A percentile compares a stretch with the other conserved stretches of the same genome.
Evolutionary conservation across 1,140 invertebrate species (phyloP).

Genomic region (Chymomyza costata): DNA sequence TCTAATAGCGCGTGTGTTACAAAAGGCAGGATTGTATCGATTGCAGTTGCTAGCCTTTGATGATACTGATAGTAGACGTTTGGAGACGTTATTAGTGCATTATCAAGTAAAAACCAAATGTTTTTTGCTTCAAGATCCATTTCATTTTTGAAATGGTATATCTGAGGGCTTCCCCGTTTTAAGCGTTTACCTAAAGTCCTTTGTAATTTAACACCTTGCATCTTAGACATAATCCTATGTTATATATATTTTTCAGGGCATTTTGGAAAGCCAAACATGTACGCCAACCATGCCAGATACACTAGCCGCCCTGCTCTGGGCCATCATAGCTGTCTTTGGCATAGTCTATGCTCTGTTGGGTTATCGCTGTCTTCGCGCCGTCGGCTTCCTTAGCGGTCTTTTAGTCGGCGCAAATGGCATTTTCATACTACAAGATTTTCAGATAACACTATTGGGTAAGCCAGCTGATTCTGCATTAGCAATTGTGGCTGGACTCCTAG

Average conservation of each 20-base stretch:
- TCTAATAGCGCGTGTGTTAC: no score
- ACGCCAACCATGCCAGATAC: slow-evolving; percentile 64
- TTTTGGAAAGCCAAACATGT: slow-evolving; percentile 66
- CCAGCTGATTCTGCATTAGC: slow-evolving; percentile 71
- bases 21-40: no score
- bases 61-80: no score
- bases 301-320: slow-evolving; percentile 63
- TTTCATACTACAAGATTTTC: slow-evolving; percentile 65
- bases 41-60: no score
- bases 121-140: no score
- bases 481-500: slow-evolving; percentile 66
- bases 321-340: slow-evolving; percentile 76
- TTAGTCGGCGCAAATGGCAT: slow-evolving; percentile 84
- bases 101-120: no score
- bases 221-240: not conserved
- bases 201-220: not conserved
- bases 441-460: slow-evolving; percentile 67
- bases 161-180: no score
- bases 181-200: not conserved
- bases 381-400: slow-evolving; percentile 93
- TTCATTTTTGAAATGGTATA: no score
- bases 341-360: slow-evolving; percentile 80
- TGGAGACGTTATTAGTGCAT: not conserved
- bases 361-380: slow-evolving; percentile 91
- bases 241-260: slow-evolving; percentile 48